Conservation (phyloP, 2,888 invertebrate species). For the Sarcophaga caerulescens region DNA sequence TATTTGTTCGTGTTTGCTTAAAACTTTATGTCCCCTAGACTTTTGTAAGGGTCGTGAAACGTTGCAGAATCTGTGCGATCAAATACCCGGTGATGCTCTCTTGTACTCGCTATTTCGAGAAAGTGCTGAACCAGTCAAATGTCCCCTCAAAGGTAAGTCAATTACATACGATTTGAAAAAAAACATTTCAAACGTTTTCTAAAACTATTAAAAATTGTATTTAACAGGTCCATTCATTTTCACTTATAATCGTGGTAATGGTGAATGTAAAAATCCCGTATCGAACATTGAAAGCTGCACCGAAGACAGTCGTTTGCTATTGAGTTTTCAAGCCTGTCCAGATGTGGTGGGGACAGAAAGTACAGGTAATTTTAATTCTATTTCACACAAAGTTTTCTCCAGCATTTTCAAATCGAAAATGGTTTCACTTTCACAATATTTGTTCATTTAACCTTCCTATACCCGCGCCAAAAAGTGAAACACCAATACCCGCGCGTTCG, state of each 20-base stretch:
- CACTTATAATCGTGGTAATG: conserved; percentile 95
- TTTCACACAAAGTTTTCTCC: too few relatives aligned
- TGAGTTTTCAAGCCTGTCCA: conserved; percentile 96
- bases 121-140: conserved; percentile 92
- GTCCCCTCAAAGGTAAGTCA: conserved; percentile 85
- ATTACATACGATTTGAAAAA: too few relatives aligned
- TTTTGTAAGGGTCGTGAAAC: conserved; percentile 84
- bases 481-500: too few relatives aligned
- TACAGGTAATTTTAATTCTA: conserved; percentile 85
- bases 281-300: conserved; percentile 97
- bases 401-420: too few relatives aligned
- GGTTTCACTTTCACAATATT: too few relatives aligned
- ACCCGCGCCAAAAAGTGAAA: too few relatives aligned
- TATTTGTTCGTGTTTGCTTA: conserved; percentile 73
- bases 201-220: conserved; percentile 33
- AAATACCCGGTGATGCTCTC: conserved; percentile 93
- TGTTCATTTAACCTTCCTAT: too few relatives aligned
- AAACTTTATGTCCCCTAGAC: conserved; percentile 81
- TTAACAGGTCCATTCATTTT: conserved; percentile 92
- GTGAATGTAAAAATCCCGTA: conserved; percentile 93
- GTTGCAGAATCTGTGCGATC: conserved; percentile 90
- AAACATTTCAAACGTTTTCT: too few relatives aligned
- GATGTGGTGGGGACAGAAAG: conserved; percentile 95
- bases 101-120: conserved; percentile 95
- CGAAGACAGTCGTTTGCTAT: conserved; percentile 92